Percentiles rank a stretch among this genome's conserved stretches.
Conservation (phyloP, 1,140 invertebrate genomes). For the Formica selysi region DNA sequence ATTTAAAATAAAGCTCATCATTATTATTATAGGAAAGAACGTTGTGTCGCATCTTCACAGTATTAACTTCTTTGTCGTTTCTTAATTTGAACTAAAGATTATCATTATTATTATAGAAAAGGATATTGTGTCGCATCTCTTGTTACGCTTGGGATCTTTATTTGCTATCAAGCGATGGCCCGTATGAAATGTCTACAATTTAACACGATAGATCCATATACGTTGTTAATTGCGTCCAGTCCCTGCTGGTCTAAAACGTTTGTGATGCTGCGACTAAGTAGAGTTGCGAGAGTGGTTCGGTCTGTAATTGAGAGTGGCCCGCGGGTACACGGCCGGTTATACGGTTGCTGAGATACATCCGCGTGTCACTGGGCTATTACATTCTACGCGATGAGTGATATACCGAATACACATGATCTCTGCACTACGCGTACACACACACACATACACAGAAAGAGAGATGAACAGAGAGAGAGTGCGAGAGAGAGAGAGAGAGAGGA, state of each 20-base stretch:
- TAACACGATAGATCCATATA: constrained; percentile 39
- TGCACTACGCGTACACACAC: neutral
- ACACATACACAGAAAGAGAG: too few relatives aligned
- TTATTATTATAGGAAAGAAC: too few relatives aligned
- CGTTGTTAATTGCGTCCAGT: constrained; percentile 43
- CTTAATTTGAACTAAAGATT: neutral
- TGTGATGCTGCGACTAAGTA: constrained; percentile 55
- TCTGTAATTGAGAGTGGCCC: constrained; percentile 58
- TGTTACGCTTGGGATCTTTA: neutral
- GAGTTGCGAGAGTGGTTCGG: constrained; percentile 37
- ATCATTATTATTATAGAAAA: too few relatives aligned
- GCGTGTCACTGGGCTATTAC: constrained; percentile 57
- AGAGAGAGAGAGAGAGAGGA: neutral
- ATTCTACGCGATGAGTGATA: constrained; percentile 58
- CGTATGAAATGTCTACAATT: constrained; percentile 7
- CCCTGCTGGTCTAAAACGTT: constrained; percentile 53
- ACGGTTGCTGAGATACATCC: constrained; percentile 53
- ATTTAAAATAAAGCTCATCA: neutral
- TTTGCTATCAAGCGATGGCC: neutral
- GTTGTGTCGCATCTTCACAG: too few relatives aligned
- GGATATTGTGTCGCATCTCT: neutral
- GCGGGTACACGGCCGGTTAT: constrained; percentile 45
- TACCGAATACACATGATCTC: constrained; percentile 44
- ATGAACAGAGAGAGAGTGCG: neutral
- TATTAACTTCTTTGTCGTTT: neutral